Evolutionary conservation across 2,888 invertebrate genomes (phyloP).

Genomic region (Seira musarum): DNA sequence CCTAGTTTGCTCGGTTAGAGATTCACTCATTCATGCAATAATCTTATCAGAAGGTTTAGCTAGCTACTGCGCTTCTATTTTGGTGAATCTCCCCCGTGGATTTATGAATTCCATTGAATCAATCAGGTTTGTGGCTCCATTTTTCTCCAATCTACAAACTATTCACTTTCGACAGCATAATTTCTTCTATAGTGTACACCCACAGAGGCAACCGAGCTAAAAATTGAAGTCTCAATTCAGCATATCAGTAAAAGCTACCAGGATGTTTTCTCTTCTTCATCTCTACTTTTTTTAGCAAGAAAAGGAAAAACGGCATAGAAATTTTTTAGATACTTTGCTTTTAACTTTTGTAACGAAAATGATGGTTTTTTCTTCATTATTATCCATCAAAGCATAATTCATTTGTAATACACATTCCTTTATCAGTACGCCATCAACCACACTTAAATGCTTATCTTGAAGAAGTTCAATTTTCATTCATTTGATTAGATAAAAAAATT

Average conservation of each 20-base stretch:
- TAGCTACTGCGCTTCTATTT: slow-evolving; percentile 11
- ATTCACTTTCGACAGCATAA: no score
- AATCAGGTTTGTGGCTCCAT: not conserved
- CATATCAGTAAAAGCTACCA: not conserved
- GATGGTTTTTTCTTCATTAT: no score
- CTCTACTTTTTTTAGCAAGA: not conserved
- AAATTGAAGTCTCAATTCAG: slow-evolving; percentile 36
- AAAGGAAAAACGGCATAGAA: slow-evolving; percentile 13
- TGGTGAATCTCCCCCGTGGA: not conserved
- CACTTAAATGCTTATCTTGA: no score
- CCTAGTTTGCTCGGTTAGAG: no score
- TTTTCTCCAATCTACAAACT: not conserved
- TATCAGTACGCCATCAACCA: no score
- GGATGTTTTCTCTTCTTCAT: not conserved
- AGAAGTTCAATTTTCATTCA: slow-evolving; percentile 12
- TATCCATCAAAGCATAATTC: no score
- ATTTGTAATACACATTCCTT: no score
- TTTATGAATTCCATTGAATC: slow-evolving; percentile 1
- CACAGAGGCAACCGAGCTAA: not conserved
- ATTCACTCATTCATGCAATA: no score
- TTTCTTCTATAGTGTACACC: no score
- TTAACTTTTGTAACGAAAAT: no score
- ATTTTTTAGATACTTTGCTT: not conserved
- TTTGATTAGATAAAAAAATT: not conserved
- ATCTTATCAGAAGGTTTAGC: no score